Conservation (phyloP, 2,888 invertebrate species). For the Lasioglossum lativentre region DNA sequence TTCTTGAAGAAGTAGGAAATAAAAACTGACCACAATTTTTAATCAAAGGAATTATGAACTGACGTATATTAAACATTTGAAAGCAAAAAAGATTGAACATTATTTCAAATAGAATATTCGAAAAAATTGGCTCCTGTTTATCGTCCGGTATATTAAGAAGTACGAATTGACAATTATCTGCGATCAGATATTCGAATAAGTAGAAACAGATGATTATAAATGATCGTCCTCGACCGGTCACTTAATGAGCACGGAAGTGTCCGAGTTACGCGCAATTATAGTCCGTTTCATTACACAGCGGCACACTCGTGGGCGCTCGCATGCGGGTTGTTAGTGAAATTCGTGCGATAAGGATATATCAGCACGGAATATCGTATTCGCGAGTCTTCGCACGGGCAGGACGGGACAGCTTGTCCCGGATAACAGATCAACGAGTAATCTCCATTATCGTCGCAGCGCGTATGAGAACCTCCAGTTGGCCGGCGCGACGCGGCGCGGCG, state of each 20-base stretch:
- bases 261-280: slow-evolving; percentile 3
- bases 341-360: slow-evolving; percentile 45
- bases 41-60: no score
- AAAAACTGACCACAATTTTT: background rate
- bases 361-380: slow-evolving; percentile 35
- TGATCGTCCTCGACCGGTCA: background rate
- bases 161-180: background rate
- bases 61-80: no score
- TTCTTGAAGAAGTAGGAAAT: no score
- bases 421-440: slow-evolving; percentile 45
- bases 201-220: background rate
- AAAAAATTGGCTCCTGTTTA: background rate
- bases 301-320: background rate
- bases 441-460: slow-evolving; percentile 40
- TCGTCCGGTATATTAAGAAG: background rate
- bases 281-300: background rate
- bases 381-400: slow-evolving; percentile 26
- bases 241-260: background rate
- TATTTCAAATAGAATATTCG: background rate
- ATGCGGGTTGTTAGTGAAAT: slow-evolving; percentile 10
- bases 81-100: background rate
- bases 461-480: slow-evolving; percentile 36
- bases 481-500: no score
- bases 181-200: background rate
- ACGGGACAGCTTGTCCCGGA: slow-evolving; percentile 17